Evolutionary conservation across 2,797 vertebrate genomes (phyloP).

Genomic region (Argyrosomus regius): DNA sequence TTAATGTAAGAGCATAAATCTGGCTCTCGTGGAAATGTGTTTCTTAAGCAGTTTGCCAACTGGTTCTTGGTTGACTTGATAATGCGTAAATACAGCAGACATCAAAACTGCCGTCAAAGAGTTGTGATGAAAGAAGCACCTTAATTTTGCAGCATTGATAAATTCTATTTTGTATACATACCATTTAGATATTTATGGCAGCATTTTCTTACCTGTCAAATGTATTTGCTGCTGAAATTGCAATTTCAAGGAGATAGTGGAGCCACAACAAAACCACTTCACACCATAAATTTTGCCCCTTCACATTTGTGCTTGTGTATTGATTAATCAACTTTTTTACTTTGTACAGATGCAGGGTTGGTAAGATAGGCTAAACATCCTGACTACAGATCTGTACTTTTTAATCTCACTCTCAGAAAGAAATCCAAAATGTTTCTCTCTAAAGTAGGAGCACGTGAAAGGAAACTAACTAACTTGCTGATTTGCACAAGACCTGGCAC

Average conservation of each 20-base stretch:
- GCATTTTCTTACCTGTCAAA: background rate
- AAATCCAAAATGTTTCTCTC: background rate
- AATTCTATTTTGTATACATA: background rate
- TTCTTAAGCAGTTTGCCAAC: background rate
- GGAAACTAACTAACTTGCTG: background rate
- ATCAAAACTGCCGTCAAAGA: background rate
- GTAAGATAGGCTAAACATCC: background rate
- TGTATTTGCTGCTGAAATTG: background rate
- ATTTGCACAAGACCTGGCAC: background rate
- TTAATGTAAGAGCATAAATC: slow-evolving; percentile 26
- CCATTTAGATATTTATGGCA: background rate
- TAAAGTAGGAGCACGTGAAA: background rate
- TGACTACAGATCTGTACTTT: background rate
- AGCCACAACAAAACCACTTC: no score
- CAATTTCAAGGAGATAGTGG: no score
- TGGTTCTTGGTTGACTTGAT: slow-evolving; percentile 2
- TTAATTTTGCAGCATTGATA: background rate
- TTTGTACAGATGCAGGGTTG: background rate
- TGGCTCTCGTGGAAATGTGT: slow-evolving; percentile 4
- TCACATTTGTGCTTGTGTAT: no score
- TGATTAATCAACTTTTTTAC: background rate
- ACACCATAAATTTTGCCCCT: no score
- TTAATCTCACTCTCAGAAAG: background rate
- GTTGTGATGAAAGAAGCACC: no score
- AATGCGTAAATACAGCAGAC: background rate